These are phyloP conservation scores for Microhierax caerulescens DNA, from an alignment of 2,797 vertebrate species.

Conservation along the genomic window DNA sequence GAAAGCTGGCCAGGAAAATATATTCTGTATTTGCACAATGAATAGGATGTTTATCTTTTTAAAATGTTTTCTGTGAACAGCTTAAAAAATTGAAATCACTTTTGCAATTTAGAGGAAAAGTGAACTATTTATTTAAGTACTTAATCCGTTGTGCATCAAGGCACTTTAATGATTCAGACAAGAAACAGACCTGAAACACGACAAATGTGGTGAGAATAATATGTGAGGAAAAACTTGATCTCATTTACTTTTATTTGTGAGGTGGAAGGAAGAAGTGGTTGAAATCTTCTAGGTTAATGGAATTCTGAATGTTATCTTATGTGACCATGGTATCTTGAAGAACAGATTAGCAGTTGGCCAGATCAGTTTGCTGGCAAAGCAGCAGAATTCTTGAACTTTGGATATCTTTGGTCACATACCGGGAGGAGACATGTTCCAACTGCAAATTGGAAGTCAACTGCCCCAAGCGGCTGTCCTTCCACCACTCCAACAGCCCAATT, in stretches of 20 bases:
- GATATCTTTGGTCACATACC: background rate
- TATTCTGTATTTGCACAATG: background rate
- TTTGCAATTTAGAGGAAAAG: conserved; percentile 54
- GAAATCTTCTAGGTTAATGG: conserved; percentile 28
- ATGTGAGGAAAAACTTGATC: background rate
- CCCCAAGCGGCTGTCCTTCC: background rate
- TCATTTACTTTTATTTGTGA: conserved; percentile 42
- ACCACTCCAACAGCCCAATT: background rate
- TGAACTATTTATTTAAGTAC: conserved; percentile 53
- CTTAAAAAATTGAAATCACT: conserved; percentile 39
- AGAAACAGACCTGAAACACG: conserved; percentile 24
- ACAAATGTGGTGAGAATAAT: conserved; percentile 28
- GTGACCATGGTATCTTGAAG: background rate
- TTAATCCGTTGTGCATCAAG: conserved; percentile 59
- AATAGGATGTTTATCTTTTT: background rate
- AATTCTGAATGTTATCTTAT: conserved; percentile 21
- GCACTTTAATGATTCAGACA: conserved; percentile 55
- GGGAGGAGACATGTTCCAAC: background rate
- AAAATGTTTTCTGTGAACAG: background rate
- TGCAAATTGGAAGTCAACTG: background rate
- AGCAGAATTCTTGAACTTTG: conserved; percentile 16
- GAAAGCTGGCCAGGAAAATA: background rate
- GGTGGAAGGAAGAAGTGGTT: conserved; percentile 3
- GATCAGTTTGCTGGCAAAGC: conserved; percentile 26
- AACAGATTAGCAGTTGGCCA: conserved; percentile 39